Percentiles rank a stretch among this genome's conserved stretches.
These are phyloP conservation scores for Chironomus striatipennis DNA, from an alignment of 1,140 invertebrate species.

Conservation along the genomic window DNA sequence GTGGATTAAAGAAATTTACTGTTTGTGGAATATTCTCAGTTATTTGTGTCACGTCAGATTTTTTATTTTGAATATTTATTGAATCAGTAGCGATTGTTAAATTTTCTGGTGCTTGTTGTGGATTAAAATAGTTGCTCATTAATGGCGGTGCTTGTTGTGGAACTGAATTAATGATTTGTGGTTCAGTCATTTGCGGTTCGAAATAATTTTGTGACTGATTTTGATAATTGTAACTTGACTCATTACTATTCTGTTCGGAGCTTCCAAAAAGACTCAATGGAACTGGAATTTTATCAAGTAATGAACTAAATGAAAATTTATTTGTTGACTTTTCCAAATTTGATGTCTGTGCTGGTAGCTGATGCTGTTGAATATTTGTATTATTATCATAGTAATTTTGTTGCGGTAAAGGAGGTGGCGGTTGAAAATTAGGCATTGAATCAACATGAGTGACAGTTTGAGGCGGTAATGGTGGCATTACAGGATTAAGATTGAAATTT, in stretches of 20 bases:
- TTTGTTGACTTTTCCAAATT: not conserved
- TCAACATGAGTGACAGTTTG: not conserved
- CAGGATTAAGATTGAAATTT: slow-evolving; percentile 19
- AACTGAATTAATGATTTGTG: too few relatives aligned
- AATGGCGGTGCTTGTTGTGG: too few relatives aligned
- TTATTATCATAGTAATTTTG: not conserved
- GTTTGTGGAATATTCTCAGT: not conserved
- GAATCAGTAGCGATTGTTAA: too few relatives aligned
- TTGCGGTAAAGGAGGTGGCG: not conserved
- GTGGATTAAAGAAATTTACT: slow-evolving; percentile 21
- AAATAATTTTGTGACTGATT: not conserved
- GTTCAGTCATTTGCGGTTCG: too few relatives aligned
- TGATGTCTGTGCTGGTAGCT: not conserved
- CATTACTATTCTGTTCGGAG: not conserved
- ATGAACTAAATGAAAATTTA: not conserved
- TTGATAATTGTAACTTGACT: not conserved
- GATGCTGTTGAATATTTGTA: not conserved
- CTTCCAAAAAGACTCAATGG: not conserved
- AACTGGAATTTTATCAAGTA: slow-evolving; percentile 9
- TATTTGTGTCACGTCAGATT: slow-evolving; percentile 7
- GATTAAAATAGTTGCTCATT: too few relatives aligned
- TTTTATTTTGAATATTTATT: too few relatives aligned
- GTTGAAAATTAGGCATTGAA: not conserved
- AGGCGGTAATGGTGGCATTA: not conserved
- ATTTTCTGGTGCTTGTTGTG: too few relatives aligned